Evolutionary conservation across 1,140 invertebrate species (phyloP).

Genomic region (Macrobrachium nipponense): DNA sequence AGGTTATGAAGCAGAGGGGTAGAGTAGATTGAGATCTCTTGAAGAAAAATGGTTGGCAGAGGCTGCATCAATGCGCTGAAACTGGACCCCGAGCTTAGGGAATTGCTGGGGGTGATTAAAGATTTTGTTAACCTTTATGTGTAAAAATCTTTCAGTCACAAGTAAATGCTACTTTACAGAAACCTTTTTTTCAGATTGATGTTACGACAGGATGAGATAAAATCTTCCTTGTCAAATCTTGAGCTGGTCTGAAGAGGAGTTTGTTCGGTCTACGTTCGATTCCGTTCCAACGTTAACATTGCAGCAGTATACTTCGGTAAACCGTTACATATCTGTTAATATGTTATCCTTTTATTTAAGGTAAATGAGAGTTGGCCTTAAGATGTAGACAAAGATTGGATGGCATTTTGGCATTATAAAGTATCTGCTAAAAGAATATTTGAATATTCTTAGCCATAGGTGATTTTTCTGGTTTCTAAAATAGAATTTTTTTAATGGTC

Average conservation of each 20-base stretch:
- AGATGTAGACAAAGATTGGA: too few species aligned
- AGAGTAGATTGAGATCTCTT: too few species aligned
- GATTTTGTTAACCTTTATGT: neutral
- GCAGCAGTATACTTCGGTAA: slow-evolving; percentile 52
- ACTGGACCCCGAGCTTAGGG: too few species aligned
- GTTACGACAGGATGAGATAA: slow-evolving; percentile 39
- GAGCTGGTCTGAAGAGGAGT: slow-evolving; percentile 31
- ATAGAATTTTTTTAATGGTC: too few species aligned
- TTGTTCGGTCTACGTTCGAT: slow-evolving; percentile 24
- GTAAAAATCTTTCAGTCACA: neutral
- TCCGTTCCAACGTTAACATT: slow-evolving; percentile 29
- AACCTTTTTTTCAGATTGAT: slow-evolving; percentile 26
- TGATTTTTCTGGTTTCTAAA: too few species aligned
- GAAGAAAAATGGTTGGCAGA: too few species aligned
- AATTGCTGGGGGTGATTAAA: too few species aligned
- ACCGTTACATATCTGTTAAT: neutral
- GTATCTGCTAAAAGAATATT: too few species aligned
- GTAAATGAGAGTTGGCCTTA: neutral
- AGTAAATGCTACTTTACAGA: neutral
- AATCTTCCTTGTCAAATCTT: slow-evolving; percentile 34
- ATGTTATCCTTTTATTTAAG: neutral
- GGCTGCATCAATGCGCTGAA: too few species aligned
- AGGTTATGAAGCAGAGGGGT: too few species aligned
- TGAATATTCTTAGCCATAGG: too few species aligned
- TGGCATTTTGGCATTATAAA: too few species aligned